These are phyloP conservation scores for Halcyon senegalensis DNA, from an alignment of 2,113 vertebrate genomes.

Conservation along the genomic window DNA sequence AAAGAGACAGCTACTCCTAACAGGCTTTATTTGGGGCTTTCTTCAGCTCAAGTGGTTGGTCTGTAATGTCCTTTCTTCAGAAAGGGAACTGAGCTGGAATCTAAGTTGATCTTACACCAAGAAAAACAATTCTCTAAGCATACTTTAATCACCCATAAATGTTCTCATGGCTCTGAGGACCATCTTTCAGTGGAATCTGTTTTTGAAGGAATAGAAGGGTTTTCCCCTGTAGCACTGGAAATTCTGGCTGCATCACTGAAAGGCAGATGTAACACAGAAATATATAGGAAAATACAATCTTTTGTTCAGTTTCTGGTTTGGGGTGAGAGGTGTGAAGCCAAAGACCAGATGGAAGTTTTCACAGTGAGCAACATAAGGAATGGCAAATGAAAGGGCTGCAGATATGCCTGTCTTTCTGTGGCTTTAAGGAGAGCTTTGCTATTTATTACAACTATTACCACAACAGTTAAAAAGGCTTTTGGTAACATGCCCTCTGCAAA, in stretches of 20 bases:
- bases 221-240: background rate
- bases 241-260: background rate
- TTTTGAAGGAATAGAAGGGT: background rate
- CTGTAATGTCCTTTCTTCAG: constrained; percentile 26
- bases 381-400: background rate
- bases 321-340: background rate
- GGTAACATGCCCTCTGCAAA: background rate
- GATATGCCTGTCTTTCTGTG: background rate
- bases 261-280: background rate
- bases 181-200: constrained; percentile 11
- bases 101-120: constrained; percentile 51
- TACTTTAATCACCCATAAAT: constrained; percentile 44
- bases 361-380: background rate
- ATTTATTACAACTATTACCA: constrained; percentile 18
- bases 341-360: background rate
- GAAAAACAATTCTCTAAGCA: constrained; percentile 52
- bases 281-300: background rate
- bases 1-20: background rate
- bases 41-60: background rate
- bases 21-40: constrained; percentile 66
- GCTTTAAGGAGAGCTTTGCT: background rate
- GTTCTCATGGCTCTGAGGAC: constrained; percentile 37
- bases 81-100: constrained; percentile 54
- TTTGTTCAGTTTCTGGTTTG: background rate
- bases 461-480: background rate